phyloP scores from a whole-genome alignment of 2,888 invertebrate genomes.

The Cremastinae sp. region DNA sequence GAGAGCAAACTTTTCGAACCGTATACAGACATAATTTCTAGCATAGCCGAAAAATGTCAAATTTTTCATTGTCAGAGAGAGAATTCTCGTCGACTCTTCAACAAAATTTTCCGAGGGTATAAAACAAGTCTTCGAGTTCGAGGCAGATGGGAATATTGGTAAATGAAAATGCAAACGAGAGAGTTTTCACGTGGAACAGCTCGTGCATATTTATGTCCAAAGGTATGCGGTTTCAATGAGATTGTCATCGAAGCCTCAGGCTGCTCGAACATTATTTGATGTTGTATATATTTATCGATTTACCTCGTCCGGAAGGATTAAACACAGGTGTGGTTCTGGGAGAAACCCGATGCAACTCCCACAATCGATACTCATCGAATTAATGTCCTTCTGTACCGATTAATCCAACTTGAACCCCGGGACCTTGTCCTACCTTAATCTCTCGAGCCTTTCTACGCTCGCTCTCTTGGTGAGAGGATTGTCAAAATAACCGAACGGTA shows the following conservation, averaged over 20 bases:
- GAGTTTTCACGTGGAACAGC: neutral
- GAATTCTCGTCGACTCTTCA: neutral
- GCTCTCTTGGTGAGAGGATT: slow-evolving; percentile 41
- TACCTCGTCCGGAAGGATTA: slow-evolving; percentile 19
- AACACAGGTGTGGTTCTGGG: slow-evolving; percentile 37
- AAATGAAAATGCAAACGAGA: too few relatives aligned
- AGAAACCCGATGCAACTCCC: slow-evolving; percentile 34
- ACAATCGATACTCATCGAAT: slow-evolving; percentile 59
- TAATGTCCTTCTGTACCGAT: slow-evolving; percentile 55
- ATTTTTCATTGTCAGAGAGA: neutral
- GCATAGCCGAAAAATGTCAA: too few relatives aligned
- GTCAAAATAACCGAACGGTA: neutral
- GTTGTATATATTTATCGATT: slow-evolving; percentile 41
- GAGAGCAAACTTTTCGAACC: slow-evolving; percentile 26
- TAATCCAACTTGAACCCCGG: slow-evolving; percentile 44
- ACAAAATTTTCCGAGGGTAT: too few relatives aligned
- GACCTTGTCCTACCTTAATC: slow-evolving; percentile 17
- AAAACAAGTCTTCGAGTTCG: too few relatives aligned
- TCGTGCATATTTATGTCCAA: neutral
- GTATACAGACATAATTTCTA: too few relatives aligned
- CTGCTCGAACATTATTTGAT: slow-evolving; percentile 4
- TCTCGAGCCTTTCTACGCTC: slow-evolving; percentile 39
- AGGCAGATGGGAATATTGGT: too few relatives aligned
- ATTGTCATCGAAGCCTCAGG: neutral
- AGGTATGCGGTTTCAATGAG: neutral